phyloP scores from a whole-genome alignment of 2,888 invertebrate species.

The Trissolcus japonicus region DNA sequence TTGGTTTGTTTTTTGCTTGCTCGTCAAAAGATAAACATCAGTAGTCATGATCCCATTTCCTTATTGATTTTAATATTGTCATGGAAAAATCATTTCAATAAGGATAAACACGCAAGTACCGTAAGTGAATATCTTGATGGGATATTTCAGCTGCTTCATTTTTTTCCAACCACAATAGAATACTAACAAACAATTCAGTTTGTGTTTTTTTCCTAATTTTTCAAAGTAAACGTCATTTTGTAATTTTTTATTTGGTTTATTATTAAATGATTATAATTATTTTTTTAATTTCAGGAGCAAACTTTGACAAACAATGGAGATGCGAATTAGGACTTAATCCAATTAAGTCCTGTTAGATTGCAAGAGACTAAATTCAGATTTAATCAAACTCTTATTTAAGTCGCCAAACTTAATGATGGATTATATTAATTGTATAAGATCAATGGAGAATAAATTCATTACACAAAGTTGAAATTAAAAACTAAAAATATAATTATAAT shows the following conservation, averaged over 20 bases:
- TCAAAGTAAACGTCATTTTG: too few relatives aligned
- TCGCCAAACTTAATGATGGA: conserved; percentile 27
- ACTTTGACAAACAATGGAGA: conserved; percentile 5
- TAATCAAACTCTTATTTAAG: conserved; percentile 39
- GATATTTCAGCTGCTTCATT: too few relatives aligned
- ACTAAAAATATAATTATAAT: too few relatives aligned
- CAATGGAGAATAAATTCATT: too few relatives aligned
- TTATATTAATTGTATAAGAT: conserved; percentile 16
- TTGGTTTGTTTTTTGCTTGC: not conserved
- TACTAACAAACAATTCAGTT: too few relatives aligned
- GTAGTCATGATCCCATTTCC: not conserved
- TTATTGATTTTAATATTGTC: conserved; percentile 1
- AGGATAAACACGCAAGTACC: conserved; percentile 1
- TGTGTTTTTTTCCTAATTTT: too few relatives aligned
- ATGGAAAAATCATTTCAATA: not conserved
- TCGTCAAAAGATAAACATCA: not conserved
- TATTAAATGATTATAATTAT: too few relatives aligned
- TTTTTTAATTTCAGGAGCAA: not conserved
- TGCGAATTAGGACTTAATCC: conserved; percentile 42
- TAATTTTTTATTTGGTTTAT: too few relatives aligned
- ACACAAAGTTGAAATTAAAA: too few relatives aligned
- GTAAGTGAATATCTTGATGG: not conserved
- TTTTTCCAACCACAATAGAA: too few relatives aligned
- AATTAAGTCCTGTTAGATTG: conserved; percentile 46
- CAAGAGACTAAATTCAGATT: conserved; percentile 39